Base-by-base conservation (phyloP, 2,113 vertebrate genomes). In the Empidonax alnorum region DNA sequence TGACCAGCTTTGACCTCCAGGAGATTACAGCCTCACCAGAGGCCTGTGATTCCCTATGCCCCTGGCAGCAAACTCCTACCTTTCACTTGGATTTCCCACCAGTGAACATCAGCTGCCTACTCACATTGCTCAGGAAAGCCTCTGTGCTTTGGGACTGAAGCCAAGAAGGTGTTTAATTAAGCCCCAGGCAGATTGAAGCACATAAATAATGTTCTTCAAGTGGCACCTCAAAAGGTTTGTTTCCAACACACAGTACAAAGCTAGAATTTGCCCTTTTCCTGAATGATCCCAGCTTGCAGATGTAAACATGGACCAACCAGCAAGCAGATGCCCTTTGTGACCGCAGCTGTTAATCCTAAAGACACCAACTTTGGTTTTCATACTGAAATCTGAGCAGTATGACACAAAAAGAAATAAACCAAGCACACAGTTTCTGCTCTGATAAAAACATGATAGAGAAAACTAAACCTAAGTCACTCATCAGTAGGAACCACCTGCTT, bases 11-110 rank as follows among this genome's bases (percentile, higher is more conserved):
- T 92, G 41, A 46, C 7, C 25, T 39, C 31, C 65, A 47, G 65
- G 30, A 52, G 12, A 18, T 61, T 46, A 30, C 41, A 80, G 41
- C 41, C 28, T 47, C 46, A 7, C 15, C 53, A 46, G 31, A 0
- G 2, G 17, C 14, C 35, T 30, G 7, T 4, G 55, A 37, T 3
- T 62, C 4, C 17, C 56, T n/a, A 10, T 8, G 44, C 1, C 30
- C 39, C 20, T 44, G 39, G 61, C 61, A 85, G 41, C 53, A 66
- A 91, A 58, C 13, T 46, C 50, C 20, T 69, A 55, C 5, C n/a
- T 59, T 53, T 10, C 31, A 7, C 44, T 30, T 31, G 25, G 21
- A 49, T 28, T 4, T 47, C 17, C 35, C 68, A 18, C 6, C 31
- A 46, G 47, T 1, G 2, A 37, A 24, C 35, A 52, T 11, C 85